phyloP scores from a whole-genome alignment of 2,113 vertebrate species.

The Hemiprocne comata region DNA sequence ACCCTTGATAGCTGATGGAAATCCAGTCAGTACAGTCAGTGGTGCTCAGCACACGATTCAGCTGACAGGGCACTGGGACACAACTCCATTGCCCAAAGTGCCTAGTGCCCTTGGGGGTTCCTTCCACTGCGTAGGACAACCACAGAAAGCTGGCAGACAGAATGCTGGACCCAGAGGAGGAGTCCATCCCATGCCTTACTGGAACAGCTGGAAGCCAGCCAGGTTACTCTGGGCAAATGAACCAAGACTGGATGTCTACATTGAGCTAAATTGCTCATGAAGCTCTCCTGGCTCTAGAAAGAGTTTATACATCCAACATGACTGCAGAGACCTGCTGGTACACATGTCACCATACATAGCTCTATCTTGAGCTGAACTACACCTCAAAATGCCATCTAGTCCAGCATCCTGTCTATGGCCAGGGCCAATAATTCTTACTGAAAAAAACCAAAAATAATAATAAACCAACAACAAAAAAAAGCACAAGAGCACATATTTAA shows the following conservation, averaged over 20 bases:
- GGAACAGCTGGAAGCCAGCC: background rate
- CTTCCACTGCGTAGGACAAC: accelerated
- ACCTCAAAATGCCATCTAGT: background rate
- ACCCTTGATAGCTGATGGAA: background rate
- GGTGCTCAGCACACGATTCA: background rate
- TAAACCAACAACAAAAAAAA: background rate
- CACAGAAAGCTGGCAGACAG: background rate
- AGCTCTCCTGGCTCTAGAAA: background rate
- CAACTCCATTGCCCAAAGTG: background rate
- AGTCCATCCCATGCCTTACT: background rate
- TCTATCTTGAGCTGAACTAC: background rate
- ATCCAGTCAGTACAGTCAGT: background rate
- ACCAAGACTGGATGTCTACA: background rate
- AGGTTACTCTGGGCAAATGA: background rate
- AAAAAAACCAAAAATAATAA: no score
- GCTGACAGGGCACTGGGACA: background rate
- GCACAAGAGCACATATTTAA: background rate
- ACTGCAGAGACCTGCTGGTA: background rate
- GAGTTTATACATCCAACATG: background rate
- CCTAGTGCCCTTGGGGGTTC: background rate
- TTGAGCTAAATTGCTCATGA: background rate
- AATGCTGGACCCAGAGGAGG: background rate
- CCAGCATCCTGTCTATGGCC: background rate
- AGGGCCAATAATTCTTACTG: background rate
- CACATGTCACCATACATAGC: background rate